Evolutionary conservation across 1,140 invertebrate genomes (phyloP).

Genomic region (Atta cephalotes): DNA sequence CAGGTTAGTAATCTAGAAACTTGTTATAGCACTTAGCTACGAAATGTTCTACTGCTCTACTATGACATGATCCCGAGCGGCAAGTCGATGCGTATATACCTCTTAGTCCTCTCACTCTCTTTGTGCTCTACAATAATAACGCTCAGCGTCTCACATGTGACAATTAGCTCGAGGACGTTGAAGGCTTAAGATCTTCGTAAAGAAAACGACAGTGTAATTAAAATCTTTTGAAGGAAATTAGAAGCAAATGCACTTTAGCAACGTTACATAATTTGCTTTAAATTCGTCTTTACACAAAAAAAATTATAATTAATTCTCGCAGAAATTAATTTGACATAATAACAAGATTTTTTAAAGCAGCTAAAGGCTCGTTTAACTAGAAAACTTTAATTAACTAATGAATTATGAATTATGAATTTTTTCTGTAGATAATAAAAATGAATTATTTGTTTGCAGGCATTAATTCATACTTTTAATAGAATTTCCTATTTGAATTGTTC

Average conservation of each 20-base stretch:
- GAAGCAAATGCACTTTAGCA: not conserved
- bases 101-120: constrained; percentile 45
- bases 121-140: constrained; percentile 31
- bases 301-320: not conserved
- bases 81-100: not conserved
- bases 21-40: constrained; percentile 45
- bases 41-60: constrained; percentile 33
- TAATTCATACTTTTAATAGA: not conserved
- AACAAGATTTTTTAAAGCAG: not conserved
- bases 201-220: not conserved
- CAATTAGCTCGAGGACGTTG: constrained; percentile 24
- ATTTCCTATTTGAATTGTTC: not conserved
- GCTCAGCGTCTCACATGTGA: not conserved
- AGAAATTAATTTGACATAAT: not conserved
- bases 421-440: not conserved
- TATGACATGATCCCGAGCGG: not conserved
- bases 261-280: not conserved
- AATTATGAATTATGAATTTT: not conserved
- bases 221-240: constrained; percentile 1
- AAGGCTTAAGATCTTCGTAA: constrained; percentile 10
- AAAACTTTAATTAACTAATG: not conserved
- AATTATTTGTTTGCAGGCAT: not conserved
- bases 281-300: not conserved
- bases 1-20: constrained; percentile 57
- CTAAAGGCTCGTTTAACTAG: not conserved